A percentile compares a stretch with the other conserved stretches of the same genome.
Conservation (phyloP, 2,888 invertebrate species). For the Drosophila picticornis region DNA sequence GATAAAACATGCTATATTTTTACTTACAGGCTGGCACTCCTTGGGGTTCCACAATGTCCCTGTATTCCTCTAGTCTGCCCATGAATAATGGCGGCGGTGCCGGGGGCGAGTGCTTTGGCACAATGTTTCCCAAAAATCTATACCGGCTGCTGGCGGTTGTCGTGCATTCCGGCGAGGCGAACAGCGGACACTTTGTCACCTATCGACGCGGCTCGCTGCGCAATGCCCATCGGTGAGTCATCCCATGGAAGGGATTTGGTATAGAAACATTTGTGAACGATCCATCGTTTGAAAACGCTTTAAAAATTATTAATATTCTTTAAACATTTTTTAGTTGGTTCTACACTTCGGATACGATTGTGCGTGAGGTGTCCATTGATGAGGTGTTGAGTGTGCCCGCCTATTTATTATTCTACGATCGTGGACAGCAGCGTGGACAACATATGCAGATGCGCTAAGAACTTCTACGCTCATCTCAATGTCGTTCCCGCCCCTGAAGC, state of each 20-base stretch:
- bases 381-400: conserved; percentile 94
- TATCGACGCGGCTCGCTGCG: conserved; percentile 90
- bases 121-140: conserved; percentile 87
- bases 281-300: neutral
- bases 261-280: neutral
- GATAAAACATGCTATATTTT: neutral
- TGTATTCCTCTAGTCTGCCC: conserved; percentile 84
- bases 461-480: neutral
- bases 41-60: conserved; percentile 85
- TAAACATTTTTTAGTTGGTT: conserved; percentile 88
- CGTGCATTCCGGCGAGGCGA: conserved; percentile 95
- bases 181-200: conserved; percentile 97
- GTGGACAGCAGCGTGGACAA: conserved; percentile 80
- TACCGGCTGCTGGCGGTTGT: conserved; percentile 94
- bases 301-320: neutral
- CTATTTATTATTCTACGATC: conserved; percentile 97
- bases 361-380: conserved; percentile 91
- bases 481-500: neutral
- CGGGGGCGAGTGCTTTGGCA: conserved; percentile 81
- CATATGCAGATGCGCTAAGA: conserved; percentile 48
- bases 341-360: conserved; percentile 94
- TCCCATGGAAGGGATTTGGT: neutral
- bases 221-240: conserved; percentile 83
- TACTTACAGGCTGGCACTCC: conserved; percentile 84
- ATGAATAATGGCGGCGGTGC: conserved; percentile 72